Evolutionary conservation across 2,888 invertebrate species (phyloP).

Genomic region (Diplazon laetatorius): DNA sequence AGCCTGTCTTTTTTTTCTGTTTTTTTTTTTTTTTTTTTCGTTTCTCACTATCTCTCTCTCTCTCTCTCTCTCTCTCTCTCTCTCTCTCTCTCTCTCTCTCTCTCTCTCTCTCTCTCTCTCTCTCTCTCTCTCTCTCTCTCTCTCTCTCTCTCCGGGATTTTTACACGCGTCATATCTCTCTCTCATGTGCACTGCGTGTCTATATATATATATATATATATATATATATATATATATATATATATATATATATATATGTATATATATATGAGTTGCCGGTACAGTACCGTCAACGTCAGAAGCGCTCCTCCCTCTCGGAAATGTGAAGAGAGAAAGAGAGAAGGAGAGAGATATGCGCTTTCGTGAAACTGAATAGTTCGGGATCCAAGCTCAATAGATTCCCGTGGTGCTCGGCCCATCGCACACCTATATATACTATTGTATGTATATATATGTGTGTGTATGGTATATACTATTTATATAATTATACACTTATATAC

Average conservation of each 20-base stretch:
- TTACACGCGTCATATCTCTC: background rate
- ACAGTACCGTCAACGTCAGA: slow-evolving; percentile 16
- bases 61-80: slow-evolving; percentile 46
- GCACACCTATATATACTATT: background rate
- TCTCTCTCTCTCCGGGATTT: background rate
- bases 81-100: slow-evolving; percentile 11
- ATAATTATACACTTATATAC: background rate
- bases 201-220: no score
- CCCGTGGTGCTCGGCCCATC: slow-evolving; percentile 72
- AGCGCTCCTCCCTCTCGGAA: slow-evolving; percentile 34
- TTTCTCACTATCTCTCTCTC: background rate
- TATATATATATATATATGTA: no score
- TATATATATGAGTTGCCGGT: background rate
- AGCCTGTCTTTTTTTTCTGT: slow-evolving; percentile 61
- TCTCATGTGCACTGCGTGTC: background rate
- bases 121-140: background rate
- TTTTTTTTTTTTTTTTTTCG: slow-evolving; percentile 59
- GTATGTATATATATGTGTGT: background rate
- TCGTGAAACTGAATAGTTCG: slow-evolving; percentile 79
- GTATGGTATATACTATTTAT: no score
- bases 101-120: background rate
- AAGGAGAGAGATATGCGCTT: slow-evolving; percentile 74
- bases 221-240: no score
- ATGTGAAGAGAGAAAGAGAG: no score
- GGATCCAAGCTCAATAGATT: slow-evolving; percentile 70